A percentile compares a stretch with the other conserved stretches of the same genome.
Evolutionary conservation across 2,888 invertebrate species (phyloP).

Genomic region (Euplexia lucipara): DNA sequence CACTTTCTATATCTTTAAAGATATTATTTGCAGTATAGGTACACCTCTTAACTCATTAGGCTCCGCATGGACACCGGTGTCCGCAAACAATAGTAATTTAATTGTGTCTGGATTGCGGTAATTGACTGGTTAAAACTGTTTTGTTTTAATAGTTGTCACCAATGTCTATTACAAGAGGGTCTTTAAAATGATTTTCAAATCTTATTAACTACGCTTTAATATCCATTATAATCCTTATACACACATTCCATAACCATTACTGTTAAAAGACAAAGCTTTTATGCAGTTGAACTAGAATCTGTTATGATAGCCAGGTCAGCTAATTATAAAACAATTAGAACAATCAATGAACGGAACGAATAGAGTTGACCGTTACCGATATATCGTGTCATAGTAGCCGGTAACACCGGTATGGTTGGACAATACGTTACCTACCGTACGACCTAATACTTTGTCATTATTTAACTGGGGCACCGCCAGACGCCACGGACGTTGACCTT

Average conservation of each 20-base stretch:
- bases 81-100: too few species aligned
- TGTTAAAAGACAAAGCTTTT: conserved; percentile 6
- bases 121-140: too few species aligned
- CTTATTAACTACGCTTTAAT: not conserved
- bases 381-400: conserved; percentile 49
- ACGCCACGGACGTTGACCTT: conserved; percentile 62
- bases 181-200: conserved; percentile 1
- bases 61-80: too few species aligned
- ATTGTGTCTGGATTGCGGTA: too few species aligned
- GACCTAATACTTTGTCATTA: conserved; percentile 63
- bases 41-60: too few species aligned
- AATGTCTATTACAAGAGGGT: not conserved
- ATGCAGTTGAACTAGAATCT: conserved; percentile 13
- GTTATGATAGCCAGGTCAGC: conserved; percentile 27
- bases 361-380: conserved; percentile 64
- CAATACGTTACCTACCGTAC: conserved; percentile 54
- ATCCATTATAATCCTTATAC: not conserved
- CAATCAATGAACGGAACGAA: conserved; percentile 47
- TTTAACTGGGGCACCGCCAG: conserved; percentile 60
- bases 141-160: not conserved
- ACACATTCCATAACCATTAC: conserved; percentile 1
- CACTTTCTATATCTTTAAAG: not conserved
- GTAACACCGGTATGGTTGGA: conserved; percentile 57
- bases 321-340: conserved; percentile 57
- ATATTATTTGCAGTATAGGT: not conserved